Base-by-base conservation (phyloP, 2,797 vertebrate species). In the Chromobotia macracanthus region DNA sequence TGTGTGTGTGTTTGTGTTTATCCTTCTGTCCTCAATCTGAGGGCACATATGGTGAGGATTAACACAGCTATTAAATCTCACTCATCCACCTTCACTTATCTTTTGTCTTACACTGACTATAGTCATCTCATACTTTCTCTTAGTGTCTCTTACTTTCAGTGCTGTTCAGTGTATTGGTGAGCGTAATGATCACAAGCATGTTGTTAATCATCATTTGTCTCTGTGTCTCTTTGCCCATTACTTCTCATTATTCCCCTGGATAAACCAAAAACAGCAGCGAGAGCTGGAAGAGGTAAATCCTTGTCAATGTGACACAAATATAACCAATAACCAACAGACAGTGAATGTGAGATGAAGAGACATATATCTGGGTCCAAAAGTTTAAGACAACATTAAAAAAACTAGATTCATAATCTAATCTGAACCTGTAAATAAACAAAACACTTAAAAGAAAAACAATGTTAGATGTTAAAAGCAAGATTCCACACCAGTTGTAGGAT, bases 251-350 rank as follows among this genome's bases (percentile, higher is more conserved):
- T 38, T 11, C 7, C 51, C 15, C 53, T 58, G 83, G 74, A 80
- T 80, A 48, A 75, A 75, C 75, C 50, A 83, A 81, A 65, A 75
- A 70, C 88, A 92, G 91, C 89, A 89, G 61, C 86, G 72, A 72
- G 86, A 87, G 38, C 82, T 91, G 85, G 90, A 92, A 19, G 90
- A 92, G 90, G 91, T 92, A 90, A 88, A 71, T 56, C 78, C 35
- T 50, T 66, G 7, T 61, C 41, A 28, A 64, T 56, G 12, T 13
- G 1, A 28, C 23, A 46, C 38, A 74, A 44, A 77, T 8, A 48
- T 12, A 48, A 48, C 44, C 10, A 48, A 55, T 12, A 48, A 48
- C 44, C 10, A 48, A 55, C 3, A 41, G 13, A 28, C 3, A 71
- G 58, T 7, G 48, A 48, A 13, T 50, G 23, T 31, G 10, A 16